Percentiles rank a stretch among this genome's conserved stretches.
Conservation (phyloP, 1,140 invertebrate species). For the Pristionchus pacificus region DNA sequence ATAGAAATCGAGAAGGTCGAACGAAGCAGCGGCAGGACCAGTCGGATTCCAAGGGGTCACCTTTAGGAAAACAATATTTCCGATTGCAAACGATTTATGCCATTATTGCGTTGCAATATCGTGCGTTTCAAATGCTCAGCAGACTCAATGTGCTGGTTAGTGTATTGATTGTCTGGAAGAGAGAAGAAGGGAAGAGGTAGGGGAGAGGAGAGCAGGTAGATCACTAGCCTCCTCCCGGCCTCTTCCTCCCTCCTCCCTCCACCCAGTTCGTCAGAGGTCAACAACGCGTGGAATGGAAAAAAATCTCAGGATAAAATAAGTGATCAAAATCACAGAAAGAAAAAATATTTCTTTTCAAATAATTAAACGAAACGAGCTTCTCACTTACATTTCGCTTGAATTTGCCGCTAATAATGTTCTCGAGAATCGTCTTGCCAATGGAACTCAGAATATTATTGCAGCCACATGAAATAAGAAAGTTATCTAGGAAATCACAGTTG, state of each 20-base stretch:
- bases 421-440: conserved; percentile 49
- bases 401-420: conserved; percentile 50
- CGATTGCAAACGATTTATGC: too few relatives aligned
- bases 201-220: too few relatives aligned
- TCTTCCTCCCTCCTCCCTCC: too few relatives aligned
- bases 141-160: conserved; percentile 7
- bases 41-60: conserved; percentile 44
- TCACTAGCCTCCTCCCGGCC: too few relatives aligned
- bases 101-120: conserved; percentile 13
- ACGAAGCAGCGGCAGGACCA: conserved; percentile 89
- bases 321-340: conserved; percentile 8
- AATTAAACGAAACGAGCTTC: too few relatives aligned
- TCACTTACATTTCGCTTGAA: conserved; percentile 39
- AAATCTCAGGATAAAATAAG: conserved; percentile 18
- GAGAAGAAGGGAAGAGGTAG: too few relatives aligned
- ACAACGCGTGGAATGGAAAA: too few relatives aligned
- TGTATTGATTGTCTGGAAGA: too few relatives aligned
- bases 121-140: conserved; percentile 2
- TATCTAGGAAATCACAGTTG: too few relatives aligned
- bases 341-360: too few relatives aligned
- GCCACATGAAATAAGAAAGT: conserved; percentile 28
- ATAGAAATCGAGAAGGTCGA: conserved; percentile 63
- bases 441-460: conserved; percentile 41
- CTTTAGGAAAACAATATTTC: too few relatives aligned
- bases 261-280: too few relatives aligned